A percentile compares a stretch with the other conserved stretches of the same genome.
These are phyloP conservation scores for Boleophthalmus pectinirostris DNA, from an alignment of 2,113 vertebrate genomes.

Conservation along the genomic window DNA sequence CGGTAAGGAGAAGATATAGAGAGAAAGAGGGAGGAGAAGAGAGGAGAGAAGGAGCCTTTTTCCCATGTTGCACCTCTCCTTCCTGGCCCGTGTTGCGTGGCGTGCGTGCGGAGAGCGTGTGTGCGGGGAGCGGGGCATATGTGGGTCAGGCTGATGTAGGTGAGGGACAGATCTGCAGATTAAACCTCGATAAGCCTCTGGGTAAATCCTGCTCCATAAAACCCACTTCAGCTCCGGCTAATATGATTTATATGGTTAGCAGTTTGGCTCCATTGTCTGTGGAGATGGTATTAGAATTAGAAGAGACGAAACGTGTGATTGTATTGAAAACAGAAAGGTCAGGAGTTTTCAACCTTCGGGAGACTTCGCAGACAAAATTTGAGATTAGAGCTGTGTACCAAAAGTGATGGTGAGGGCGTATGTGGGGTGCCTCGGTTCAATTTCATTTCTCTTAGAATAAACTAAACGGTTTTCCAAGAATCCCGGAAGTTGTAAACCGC, in stretches of 20 bases:
- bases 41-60: slow-evolving; percentile 21
- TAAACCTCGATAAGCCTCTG: slow-evolving; percentile 77
- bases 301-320: not conserved
- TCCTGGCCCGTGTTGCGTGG: no score
- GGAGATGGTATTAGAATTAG: not conserved
- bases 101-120: slow-evolving; percentile 39
- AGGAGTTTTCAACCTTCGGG: not conserved
- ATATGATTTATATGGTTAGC: slow-evolving; percentile 73
- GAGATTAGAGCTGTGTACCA: not conserved
- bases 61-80: slow-evolving; percentile 28
- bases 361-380: not conserved
- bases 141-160: slow-evolving; percentile 81
- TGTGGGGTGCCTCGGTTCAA: no score
- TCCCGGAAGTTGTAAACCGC: no score
- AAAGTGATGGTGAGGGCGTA: no score
- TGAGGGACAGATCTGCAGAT: slow-evolving; percentile 78
- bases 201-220: slow-evolving; percentile 75
- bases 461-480: no score
- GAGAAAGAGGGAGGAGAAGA: not conserved
- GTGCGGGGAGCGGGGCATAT: slow-evolving; percentile 51
- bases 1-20: not conserved
- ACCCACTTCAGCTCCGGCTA: slow-evolving; percentile 65
- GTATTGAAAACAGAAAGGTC: not conserved
- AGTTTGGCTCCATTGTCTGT: slow-evolving; percentile 19
- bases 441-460: no score